Evolutionary conservation across 2,888 invertebrate genomes (phyloP), one percentile per base, ranked within the genome.

Genomic region (Melikaiella ostensackeni): DNA sequence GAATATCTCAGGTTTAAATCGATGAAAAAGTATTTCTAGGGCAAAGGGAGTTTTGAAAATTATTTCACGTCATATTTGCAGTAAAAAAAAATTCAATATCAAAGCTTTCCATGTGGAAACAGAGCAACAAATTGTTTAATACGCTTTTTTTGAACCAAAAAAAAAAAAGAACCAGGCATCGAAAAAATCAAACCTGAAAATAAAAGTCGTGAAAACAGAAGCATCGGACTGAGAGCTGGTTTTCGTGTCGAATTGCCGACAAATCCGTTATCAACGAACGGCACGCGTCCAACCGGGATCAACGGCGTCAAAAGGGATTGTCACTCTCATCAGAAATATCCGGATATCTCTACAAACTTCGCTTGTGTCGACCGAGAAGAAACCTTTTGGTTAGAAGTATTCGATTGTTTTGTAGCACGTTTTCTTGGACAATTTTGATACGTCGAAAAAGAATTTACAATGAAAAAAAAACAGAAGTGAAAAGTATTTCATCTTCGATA

Each of bases 211-310:
- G 9, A 46, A 66, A 66, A 66, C 27, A 66, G 46, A 27, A 24
- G 66, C 27, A 27, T 46, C 42, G 46, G 27, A 70, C 70, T 70
- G 50, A n/a, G 55, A 50, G 50, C 70, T 46, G 70, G 50, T 50
- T 55, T 70, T 70, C 46, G 27, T 70, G 30, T 70, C 50, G 27
- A 55, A 74, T 74, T 61, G 57, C 27, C 59, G 74, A 9, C 38
- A 77, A 82, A 78, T 75, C 80, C 83, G 84, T 86, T 86, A 86
- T 86, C 86, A 86, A 85, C 84, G 80, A 84, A 83, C 81, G 84
- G 85, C 87, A 86, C 87, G 84, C 86, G 84, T 84, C 86, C 84
- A 83, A 85, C 84, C 80, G 82, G 81, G 84, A 83, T 84, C 81
- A 70, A n/a, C 46, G 9, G 27, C 33, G 50, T 70, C 70, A 70